A percentile compares a stretch with the other conserved stretches of the same genome.
Evolutionary conservation across 2,888 invertebrate genomes (phyloP).

Genomic region (Hermaeophaga mercurialis): DNA sequence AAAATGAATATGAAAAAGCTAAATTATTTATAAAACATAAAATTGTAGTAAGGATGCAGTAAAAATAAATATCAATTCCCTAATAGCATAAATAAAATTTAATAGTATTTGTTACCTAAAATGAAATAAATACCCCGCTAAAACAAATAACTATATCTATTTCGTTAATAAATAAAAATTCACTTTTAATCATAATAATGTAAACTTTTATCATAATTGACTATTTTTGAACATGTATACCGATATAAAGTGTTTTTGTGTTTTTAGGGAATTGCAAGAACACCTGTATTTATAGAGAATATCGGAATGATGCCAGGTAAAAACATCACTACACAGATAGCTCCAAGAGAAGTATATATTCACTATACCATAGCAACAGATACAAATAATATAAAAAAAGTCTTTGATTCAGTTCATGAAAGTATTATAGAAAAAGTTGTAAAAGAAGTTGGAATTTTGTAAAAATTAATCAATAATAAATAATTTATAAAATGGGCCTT

Average conservation of each 20-base stretch:
- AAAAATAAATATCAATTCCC: too few species aligned
- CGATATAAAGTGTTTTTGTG: too few species aligned
- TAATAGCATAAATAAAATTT: too few species aligned
- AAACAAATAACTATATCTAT: too few species aligned
- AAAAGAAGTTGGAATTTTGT: slow-evolving; percentile 16
- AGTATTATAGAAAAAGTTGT: slow-evolving; percentile 36
- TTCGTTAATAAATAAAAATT: too few species aligned
- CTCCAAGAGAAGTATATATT: slow-evolving; percentile 67
- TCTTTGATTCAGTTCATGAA: slow-evolving; percentile 73
- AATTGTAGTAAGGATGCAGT: slow-evolving; percentile 62
- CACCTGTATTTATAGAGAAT: slow-evolving; percentile 55
- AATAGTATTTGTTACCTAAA: too few species aligned
- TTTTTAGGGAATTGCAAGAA: slow-evolving; percentile 63
- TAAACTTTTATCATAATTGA: too few species aligned
- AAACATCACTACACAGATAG: slow-evolving; percentile 55
- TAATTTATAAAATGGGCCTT: too few species aligned
- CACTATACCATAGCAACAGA: slow-evolving; percentile 79
- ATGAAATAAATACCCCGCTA: too few species aligned
- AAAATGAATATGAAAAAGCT: slow-evolving; percentile 69
- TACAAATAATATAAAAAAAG: slow-evolving; percentile 72
- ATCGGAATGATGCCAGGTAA: slow-evolving; percentile 52
- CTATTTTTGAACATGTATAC: too few species aligned
- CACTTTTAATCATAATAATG: too few species aligned
- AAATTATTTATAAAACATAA: slow-evolving; percentile 71
- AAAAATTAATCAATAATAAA: too few species aligned